Base-by-base conservation (phyloP, 1,140 invertebrate genomes). In the Wasmannia auropunctata region DNA sequence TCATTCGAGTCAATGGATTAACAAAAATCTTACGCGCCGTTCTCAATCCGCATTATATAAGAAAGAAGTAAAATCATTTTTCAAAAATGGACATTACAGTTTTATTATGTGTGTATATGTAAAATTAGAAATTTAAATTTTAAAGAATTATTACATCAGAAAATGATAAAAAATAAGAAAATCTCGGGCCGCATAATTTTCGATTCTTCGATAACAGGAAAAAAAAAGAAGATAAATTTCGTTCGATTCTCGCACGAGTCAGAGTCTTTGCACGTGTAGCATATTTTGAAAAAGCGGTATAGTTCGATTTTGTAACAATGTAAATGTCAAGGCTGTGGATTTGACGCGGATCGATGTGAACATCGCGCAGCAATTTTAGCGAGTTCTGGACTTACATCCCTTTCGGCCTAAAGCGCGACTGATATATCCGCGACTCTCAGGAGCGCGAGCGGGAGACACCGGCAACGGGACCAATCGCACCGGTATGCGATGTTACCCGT, bases 381-480 rank as follows among this genome's bases (percentile, higher is more conserved):
- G 22, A 40, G 34, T 25, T 8, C 5, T 2, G 16, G 6, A 63
- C 56, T 31, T 31, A 31, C 16, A 16, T 3, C 6, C 34, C 37
- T 25, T 43, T 63, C 37, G 70, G 22, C 19, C 8, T 46, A 8
- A 28, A 31, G 19, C 14, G 11, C 34, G 19, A 43, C 11, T 31
- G 37, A 77, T 46, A 77, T 46, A 63, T 43, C 37, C 56, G 34
- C 34, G 34, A n/a, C 22, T n/a, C n/a, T 76, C 4, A 19, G 34
- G 10, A 76, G 54, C 46, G 46, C n/a, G 40, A 40, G 54, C 46
- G 22, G 22, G 19, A 22, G 28, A 34, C 14, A 40, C 8, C 25
- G 56, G 76, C 76, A 70, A 80, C 77, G 77, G 77, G 77, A 80
- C 63, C 40, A 63, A 69, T 34, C 76, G 43, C 62, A 51, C 31